Percentiles rank a stretch among this genome's conserved stretches.
Evolutionary conservation across 2,113 vertebrate species (phyloP).

Genomic region (Oncorhynchus tshawytscha): DNA sequence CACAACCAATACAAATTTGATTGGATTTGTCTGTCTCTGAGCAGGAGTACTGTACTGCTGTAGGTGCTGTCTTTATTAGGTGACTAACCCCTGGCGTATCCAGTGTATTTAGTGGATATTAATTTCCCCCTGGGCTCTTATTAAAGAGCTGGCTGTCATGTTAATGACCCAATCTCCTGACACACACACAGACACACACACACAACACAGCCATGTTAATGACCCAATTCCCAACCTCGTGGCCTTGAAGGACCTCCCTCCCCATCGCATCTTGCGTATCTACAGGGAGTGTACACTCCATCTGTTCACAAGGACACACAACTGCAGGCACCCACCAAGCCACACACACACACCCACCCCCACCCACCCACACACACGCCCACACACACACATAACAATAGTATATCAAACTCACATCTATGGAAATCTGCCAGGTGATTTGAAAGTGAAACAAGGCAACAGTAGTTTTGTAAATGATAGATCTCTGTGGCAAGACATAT

Average conservation of each 20-base stretch:
- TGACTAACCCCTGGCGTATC: slow-evolving; percentile 12
- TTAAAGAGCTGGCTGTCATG: slow-evolving; percentile 60
- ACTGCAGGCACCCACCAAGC: neutral
- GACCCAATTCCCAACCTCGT: slow-evolving; percentile 63
- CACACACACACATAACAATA: too few relatives aligned
- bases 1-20: too few relatives aligned
- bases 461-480: too few relatives aligned
- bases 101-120: slow-evolving; percentile 69
- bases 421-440: too few relatives aligned
- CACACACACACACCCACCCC: neutral
- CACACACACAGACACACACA: slow-evolving; percentile 4
- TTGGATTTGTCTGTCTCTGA: too few relatives aligned
- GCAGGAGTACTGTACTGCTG: neutral
- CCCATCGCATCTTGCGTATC: slow-evolving; percentile 15
- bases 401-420: too few relatives aligned
- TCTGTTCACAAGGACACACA: slow-evolving; percentile 9
- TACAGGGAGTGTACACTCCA: slow-evolving; percentile 29
- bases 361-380: too few relatives aligned
- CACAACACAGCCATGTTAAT: slow-evolving; percentile 52
- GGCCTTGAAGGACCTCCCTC: slow-evolving; percentile 60
- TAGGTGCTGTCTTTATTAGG: slow-evolving; percentile 37
- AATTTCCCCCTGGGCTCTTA: slow-evolving; percentile 69
- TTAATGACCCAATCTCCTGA: slow-evolving; percentile 70
- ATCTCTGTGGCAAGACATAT: too few relatives aligned
- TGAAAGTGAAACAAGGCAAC: too few relatives aligned